Base-by-base conservation (phyloP, 2,797 vertebrate genomes). In the Eleutherodactylus coqui region DNA sequence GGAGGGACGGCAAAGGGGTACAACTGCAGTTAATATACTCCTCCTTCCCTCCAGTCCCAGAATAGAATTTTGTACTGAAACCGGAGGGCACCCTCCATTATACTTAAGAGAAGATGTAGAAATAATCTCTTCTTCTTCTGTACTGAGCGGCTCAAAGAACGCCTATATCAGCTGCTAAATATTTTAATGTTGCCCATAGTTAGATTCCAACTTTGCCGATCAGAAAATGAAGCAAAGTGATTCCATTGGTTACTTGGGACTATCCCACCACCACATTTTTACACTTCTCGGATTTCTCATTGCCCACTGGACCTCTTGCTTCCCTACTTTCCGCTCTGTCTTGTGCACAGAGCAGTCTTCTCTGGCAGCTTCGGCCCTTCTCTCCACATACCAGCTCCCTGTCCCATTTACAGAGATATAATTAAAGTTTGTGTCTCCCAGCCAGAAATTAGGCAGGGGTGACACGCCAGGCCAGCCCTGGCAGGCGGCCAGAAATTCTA, bases 401-500 rank as follows among this genome's bases (percentile, higher is more conserved):
- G 86, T 81, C 82, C 86, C 86, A 87, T 87, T n/a, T 87, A 87
- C 91, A 91, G 77, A 87, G 77, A 87, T 87, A 93, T 95, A 95
- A 95, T 96, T 96, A 95, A 96, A 95, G 95, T 94, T 93, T 96
- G 96, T 95, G 96, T 93, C 91, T 95, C 94, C 96, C 96, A 96
- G 94, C 94, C 94, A 93, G 94, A 90, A 93, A 94, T 95, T 95
- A 94, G 92, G 86, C 77, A 87, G 86, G 82, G 86, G 86, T 87
- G 86, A 87, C 86, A 85, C 82, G 70, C 86, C 86, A 85, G 86
- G 86, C 86, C 86, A 85, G 82, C 90, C 87, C 92, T 97, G 96
- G 96, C 96, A 96, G 94, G 90, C 93, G 92, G 96, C 96, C 96
- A 96, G 77, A 95, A 97, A 97, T 98, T 97, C 96, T 97, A 98